These are phyloP conservation scores for Emydura subglobosa DNA, from an alignment of 2,113 vertebrate species.

Conservation along the genomic window DNA sequence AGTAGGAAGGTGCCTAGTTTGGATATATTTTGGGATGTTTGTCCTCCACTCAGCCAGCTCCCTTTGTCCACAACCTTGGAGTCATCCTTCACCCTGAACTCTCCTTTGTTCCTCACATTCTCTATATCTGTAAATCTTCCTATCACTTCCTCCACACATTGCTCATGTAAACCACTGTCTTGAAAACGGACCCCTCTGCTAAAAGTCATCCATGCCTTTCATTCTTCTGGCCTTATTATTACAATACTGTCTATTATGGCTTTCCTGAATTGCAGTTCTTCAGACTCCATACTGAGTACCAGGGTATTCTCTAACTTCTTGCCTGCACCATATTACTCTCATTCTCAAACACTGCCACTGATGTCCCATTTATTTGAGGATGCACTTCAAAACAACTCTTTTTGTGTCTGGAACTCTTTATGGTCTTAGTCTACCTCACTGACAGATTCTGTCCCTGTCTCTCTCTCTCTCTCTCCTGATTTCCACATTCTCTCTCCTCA, in stretches of 20 bases:
- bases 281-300: background rate
- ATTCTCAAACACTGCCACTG: background rate
- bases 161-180: background rate
- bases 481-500: background rate
- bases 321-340: no score
- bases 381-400: background rate
- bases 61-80: background rate
- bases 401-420: background rate
- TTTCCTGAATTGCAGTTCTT: background rate
- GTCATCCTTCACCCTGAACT: background rate
- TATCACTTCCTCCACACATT: background rate
- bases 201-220: background rate
- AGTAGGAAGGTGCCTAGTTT: background rate
- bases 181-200: background rate
- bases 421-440: background rate
- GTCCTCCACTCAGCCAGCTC: background rate
- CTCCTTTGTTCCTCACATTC: background rate
- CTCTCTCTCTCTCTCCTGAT: background rate
- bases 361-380: accelerated
- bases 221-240: background rate
- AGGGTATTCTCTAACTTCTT: background rate
- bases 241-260: background rate
- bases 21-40: background rate
- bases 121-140: background rate
- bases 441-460: background rate